Evolutionary conservation across 1,140 invertebrate species (phyloP).

Genomic region (Rhagoletis zephyria): DNA sequence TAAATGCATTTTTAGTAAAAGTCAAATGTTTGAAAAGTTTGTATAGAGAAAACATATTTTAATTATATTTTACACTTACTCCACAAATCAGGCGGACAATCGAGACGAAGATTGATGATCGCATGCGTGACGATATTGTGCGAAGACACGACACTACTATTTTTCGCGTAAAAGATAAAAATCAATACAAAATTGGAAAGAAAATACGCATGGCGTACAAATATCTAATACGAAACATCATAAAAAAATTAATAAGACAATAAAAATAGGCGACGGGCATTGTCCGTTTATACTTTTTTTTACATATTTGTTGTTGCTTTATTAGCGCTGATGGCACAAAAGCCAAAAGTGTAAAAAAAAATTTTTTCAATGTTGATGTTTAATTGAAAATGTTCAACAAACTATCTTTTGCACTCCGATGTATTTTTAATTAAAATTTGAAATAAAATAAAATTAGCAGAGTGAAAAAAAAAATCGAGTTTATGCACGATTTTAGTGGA

Average conservation of each 20-base stretch:
- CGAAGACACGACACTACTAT: background rate
- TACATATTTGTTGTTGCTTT: background rate
- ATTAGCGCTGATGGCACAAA: background rate
- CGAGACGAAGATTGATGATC: conserved; percentile 19
- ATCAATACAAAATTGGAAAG: background rate
- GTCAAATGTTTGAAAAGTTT: background rate
- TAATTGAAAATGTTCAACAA: conserved; percentile 27
- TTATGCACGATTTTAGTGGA: background rate
- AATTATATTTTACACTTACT: background rate
- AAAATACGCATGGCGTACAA: background rate
- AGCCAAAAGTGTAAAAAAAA: background rate
- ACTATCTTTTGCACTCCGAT: background rate
- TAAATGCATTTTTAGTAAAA: background rate
- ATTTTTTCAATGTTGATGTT: background rate
- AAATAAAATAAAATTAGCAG: background rate
- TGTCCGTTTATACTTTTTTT: background rate
- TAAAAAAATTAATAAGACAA: background rate
- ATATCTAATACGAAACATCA: background rate
- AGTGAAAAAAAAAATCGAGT: background rate
- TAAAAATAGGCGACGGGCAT: background rate
- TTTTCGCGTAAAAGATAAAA: conserved; percentile 35
- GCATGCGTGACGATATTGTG: background rate
- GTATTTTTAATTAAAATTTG: conserved; percentile 18
- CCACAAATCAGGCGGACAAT: background rate
- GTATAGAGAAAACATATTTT: background rate